These are phyloP conservation scores for Tortricodes alternella DNA, from an alignment of 2,888 invertebrate genomes.

Conservation along the genomic window DNA sequence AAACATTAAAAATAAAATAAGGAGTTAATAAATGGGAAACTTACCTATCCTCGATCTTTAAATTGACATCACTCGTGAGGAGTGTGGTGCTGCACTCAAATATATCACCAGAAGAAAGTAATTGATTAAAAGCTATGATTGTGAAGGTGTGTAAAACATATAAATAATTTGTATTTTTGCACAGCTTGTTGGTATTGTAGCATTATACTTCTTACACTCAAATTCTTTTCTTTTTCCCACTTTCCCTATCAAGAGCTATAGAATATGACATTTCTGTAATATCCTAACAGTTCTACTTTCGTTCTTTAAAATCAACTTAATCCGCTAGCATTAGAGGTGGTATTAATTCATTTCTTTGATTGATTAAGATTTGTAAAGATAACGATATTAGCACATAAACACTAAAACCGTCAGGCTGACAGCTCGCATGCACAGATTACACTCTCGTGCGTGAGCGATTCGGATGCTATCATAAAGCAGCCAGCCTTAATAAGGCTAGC, in stretches of 20 bases:
- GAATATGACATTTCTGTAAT: not conserved
- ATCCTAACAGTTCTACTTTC: not conserved
- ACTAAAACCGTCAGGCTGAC: not conserved
- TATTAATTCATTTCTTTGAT: not conserved
- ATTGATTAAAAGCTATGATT: not conserved
- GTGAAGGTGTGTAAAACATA: not conserved
- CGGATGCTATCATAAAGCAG: no score
- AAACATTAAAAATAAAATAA: not conserved
- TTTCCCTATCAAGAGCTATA: not conserved
- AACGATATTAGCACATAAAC: not conserved
- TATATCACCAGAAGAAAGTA: not conserved
- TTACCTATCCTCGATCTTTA: constrained; percentile 17
- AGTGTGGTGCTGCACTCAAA: no score
- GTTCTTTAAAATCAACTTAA: not conserved
- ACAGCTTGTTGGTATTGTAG: constrained; percentile 14
- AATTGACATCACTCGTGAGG: no score
- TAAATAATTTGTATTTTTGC: constrained; percentile 14
- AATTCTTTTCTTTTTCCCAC: constrained; percentile 9
- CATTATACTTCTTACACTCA: constrained; percentile 12
- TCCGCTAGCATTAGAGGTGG: rapidly evolving
- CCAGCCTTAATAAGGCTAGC: no score
- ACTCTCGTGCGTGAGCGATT: no score
- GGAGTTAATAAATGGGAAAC: not conserved
- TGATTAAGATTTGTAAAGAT: not conserved
- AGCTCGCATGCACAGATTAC: not conserved